Evolutionary conservation across 2,113 vertebrate genomes (phyloP), one percentile per base, ranked within the genome.

Genomic region (Pygathrix nemaeus): DNA sequence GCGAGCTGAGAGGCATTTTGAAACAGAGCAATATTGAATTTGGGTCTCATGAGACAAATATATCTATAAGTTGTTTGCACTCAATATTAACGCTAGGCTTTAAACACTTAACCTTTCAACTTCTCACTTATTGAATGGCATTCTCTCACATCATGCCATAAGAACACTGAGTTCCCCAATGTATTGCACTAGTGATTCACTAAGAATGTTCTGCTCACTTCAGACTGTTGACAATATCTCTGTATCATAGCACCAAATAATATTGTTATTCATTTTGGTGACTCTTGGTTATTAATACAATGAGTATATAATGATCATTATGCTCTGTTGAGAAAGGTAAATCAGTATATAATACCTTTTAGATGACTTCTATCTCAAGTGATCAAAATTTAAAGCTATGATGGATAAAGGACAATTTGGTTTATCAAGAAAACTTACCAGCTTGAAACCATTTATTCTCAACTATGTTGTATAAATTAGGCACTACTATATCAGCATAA

Each of bases 21-120:
- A 92, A 93, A 85, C 70, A 86, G 23, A 95, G 40, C 79, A 95
- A 89, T 81, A 87, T 7, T 93, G 85, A 94, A 43, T 86, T 87
- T 91, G 45, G 20, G 43, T 76, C 66, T 97, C 61, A 82, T n/a
- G 45, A 94, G 89, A 14, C n/a, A 78, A 88, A 13, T 90, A 1
- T 82, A 70, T 52, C 72, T 93, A 55, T 73, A 94, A 64, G n/a
- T 82, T 93, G 78, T 93, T 89, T 88, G 43, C 0, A 8, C 40
- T 97, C 43, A 78, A 11, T 81, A 95, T 93, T 97, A 90, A 95
- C 64, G 86, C 85, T 18, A n/a, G 45, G 43, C 9, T 91, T 91
- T 95, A 86, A 88, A 86, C 55, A 85, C 72, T 81, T 80, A 97
- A 95, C 52, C 61, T 96, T 97, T 97, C 25, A 59, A 87, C 48